Conservation (phyloP, 2,888 invertebrate species). For the Lasioglossum pauxillum region DNA sequence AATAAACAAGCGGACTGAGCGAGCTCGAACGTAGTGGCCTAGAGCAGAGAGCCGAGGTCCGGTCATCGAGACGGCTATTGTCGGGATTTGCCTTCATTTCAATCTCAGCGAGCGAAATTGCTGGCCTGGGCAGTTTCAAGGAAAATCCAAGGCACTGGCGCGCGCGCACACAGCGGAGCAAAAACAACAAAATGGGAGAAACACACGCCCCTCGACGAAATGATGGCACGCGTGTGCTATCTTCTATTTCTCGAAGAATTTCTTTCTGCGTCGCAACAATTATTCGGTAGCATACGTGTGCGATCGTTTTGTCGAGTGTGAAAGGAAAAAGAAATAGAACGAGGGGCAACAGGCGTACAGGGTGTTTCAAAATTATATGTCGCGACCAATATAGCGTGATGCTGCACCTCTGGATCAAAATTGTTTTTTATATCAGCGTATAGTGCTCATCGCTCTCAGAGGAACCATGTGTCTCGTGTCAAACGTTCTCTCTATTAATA, state of each 20-base stretch:
- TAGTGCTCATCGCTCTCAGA: no score
- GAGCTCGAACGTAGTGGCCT: constrained; percentile 20
- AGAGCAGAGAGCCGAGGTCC: constrained; percentile 45
- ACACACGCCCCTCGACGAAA: not conserved
- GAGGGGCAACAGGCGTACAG: not conserved
- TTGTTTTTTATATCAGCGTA: no score
- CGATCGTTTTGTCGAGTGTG: not conserved
- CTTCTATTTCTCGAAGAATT: not conserved
- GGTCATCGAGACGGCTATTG: constrained; percentile 48
- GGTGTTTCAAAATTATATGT: no score
- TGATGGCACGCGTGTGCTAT: not conserved
- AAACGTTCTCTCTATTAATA: no score
- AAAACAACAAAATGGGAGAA: not conserved
- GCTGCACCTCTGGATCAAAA: no score
- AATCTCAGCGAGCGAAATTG: constrained; percentile 28
- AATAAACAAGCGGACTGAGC: constrained; percentile 13
- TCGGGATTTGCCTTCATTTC: constrained; percentile 35
- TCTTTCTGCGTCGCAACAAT: no score
- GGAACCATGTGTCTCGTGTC: no score
- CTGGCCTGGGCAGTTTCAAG: not conserved
- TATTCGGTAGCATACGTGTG: not conserved
- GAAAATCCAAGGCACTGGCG: not conserved
- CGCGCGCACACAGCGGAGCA: not conserved
- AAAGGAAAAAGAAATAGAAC: not conserved
- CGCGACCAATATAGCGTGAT: no score